A percentile compares a stretch with the other conserved stretches of the same genome.
These are phyloP conservation scores for Andricus quercusramuli DNA, from an alignment of 2,888 invertebrate genomes.

Conservation along the genomic window DNA sequence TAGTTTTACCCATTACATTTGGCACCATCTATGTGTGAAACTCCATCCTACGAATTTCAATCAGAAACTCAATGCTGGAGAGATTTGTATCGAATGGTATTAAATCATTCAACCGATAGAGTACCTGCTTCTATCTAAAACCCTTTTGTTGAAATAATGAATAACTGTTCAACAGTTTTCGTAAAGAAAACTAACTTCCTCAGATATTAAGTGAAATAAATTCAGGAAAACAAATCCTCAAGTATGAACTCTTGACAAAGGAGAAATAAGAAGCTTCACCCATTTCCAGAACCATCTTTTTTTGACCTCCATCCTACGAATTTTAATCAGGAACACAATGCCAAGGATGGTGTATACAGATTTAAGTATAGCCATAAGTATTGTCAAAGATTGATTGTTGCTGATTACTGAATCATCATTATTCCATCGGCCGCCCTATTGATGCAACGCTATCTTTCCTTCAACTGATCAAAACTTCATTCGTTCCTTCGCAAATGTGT, in stretches of 20 bases:
- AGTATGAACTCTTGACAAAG: too few species aligned
- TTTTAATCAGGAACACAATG: not conserved
- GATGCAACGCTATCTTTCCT: not conserved
- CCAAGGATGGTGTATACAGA: not conserved
- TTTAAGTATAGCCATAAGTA: not conserved
- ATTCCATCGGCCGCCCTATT: not conserved
- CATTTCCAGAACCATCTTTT: not conserved
- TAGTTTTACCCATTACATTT: not conserved
- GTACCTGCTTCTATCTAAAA: too few species aligned
- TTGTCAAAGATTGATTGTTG: not conserved
- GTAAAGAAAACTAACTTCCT: too few species aligned
- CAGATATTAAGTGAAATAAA: too few species aligned
- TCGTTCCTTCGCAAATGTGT: not conserved
- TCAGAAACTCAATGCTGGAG: not conserved
- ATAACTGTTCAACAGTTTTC: too few species aligned
- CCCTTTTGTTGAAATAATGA: too few species aligned
- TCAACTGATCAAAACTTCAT: not conserved
- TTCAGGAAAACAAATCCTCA: too few species aligned
- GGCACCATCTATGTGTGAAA: not conserved
- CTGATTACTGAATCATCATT: not conserved
- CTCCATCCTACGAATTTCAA: not conserved
- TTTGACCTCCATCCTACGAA: not conserved
- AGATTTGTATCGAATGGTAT: not conserved
- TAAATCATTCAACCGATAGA: not conserved
- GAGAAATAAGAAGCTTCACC: not conserved